Evolutionary conservation across 2,113 vertebrate genomes (phyloP).

Genomic region (Chitala chitala): DNA sequence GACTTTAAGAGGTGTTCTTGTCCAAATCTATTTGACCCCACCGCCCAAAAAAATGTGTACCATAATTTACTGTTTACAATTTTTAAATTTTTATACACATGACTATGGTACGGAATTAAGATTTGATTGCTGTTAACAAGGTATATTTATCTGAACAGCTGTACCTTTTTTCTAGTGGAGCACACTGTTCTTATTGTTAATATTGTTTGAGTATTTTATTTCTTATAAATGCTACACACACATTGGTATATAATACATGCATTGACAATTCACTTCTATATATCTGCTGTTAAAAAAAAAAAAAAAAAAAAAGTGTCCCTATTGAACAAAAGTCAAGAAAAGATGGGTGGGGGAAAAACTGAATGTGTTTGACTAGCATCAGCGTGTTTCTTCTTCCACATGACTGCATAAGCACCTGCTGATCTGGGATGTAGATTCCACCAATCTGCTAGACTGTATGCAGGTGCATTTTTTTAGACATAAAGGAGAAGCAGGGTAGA

Average conservation of each 20-base stretch:
- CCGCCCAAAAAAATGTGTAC: slow-evolving; percentile 1
- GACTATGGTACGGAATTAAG: not conserved
- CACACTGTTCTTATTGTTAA: slow-evolving; percentile 14
- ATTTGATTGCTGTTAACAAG: slow-evolving; percentile 19
- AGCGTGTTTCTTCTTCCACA: not conserved
- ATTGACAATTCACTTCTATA: slow-evolving; percentile 11
- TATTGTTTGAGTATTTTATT: slow-evolving; percentile 16
- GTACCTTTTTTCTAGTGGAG: slow-evolving; percentile 19
- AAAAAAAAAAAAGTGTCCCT: too few relatives aligned
- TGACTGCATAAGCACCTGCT: not conserved
- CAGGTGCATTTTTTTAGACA: too few relatives aligned
- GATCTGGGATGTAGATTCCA: too few relatives aligned
- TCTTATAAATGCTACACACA: slow-evolving; percentile 16
- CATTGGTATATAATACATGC: slow-evolving; percentile 19
- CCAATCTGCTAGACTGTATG: too few relatives aligned
- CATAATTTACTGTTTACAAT: slow-evolving; percentile 1
- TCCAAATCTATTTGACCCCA: slow-evolving; percentile 17
- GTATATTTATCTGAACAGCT: slow-evolving; percentile 11
- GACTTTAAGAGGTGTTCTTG: slow-evolving; percentile 8
- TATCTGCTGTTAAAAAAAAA: too few relatives aligned
- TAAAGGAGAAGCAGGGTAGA: not conserved
- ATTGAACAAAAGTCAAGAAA: too few relatives aligned
- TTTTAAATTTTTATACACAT: not conserved
- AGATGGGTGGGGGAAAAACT: too few relatives aligned
- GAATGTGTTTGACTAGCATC: not conserved